Evolutionary conservation across 2,888 invertebrate species (phyloP).

Genomic region (Cetonia aurata): DNA sequence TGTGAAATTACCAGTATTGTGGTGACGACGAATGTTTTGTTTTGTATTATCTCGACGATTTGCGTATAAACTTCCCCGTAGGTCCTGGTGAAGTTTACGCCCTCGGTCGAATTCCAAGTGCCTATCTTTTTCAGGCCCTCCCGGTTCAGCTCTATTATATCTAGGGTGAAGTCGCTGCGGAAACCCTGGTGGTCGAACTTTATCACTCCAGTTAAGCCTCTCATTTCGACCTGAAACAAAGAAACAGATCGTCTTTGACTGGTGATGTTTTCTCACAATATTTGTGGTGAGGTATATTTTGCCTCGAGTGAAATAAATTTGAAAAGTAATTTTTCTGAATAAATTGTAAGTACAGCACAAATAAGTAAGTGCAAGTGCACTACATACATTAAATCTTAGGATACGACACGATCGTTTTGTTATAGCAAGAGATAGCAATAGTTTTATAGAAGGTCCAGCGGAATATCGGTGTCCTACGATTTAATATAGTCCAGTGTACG

Average conservation of each 20-base stretch:
- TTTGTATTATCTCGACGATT: constrained; percentile 90
- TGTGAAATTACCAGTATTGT: constrained; percentile 84
- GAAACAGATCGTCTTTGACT: constrained; percentile 29
- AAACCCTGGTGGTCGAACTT: constrained; percentile 96
- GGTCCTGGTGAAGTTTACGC: constrained; percentile 88
- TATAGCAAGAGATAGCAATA: no score
- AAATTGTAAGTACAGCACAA: no score
- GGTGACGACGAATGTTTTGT: constrained; percentile 91
- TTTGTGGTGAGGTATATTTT: background rate
- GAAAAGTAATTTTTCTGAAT: no score
- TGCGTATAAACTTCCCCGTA: constrained; percentile 88
- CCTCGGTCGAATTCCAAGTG: constrained; percentile 89
- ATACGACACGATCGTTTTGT: no score
- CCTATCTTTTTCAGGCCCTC: constrained; percentile 88
- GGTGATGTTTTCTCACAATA: background rate
- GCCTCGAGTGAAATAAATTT: background rate
- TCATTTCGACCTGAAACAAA: constrained; percentile 83
- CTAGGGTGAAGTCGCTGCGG: constrained; percentile 90
- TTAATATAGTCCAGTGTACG: no score
- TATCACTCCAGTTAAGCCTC: constrained; percentile 92
- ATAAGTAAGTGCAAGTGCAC: no score
- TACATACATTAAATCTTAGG: no score
- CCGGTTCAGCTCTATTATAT: constrained; percentile 90
- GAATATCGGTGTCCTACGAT: no score
- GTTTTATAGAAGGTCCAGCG: no score